These are phyloP conservation scores for Setophaga kirtlandii DNA, from an alignment of 2,113 vertebrate genomes.

Conservation along the genomic window DNA sequence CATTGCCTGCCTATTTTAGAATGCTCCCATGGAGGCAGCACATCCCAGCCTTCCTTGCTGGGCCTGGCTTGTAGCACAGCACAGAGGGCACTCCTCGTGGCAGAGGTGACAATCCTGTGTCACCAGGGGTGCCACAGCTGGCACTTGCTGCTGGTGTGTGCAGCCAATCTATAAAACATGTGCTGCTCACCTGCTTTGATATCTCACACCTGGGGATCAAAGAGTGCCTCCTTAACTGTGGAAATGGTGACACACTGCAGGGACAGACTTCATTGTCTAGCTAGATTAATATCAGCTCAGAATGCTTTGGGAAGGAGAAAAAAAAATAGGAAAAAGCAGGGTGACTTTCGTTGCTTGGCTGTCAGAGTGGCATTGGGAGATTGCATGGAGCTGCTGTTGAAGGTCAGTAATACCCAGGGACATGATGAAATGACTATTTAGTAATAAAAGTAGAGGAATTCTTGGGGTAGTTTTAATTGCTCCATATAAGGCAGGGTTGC, in stretches of 20 bases:
- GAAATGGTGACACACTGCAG: neutral
- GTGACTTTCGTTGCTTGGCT: neutral
- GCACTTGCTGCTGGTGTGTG: neutral
- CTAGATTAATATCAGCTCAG: neutral
- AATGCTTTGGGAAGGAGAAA: neutral
- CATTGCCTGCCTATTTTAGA: neutral
- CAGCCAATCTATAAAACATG: neutral
- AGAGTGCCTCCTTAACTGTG: neutral
- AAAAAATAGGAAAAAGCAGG: neutral
- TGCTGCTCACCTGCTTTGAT: accelerated
- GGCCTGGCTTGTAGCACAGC: neutral
- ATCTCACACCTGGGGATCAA: neutral
- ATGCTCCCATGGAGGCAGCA: accelerated
- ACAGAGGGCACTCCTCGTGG: neutral
- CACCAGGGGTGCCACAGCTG: neutral
- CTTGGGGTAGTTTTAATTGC: neutral
- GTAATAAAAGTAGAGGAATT: neutral
- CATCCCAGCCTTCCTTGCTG: neutral
- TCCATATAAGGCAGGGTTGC: neutral
- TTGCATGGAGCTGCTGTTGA: neutral
- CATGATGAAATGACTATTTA: neutral
- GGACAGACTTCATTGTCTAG: neutral
- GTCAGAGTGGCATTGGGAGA: neutral
- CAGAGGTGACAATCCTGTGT: neutral
- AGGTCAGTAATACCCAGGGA: neutral